Conservation (phyloP, 1,140 invertebrate genomes). For the Caenorhabditis briggsae region DNA sequence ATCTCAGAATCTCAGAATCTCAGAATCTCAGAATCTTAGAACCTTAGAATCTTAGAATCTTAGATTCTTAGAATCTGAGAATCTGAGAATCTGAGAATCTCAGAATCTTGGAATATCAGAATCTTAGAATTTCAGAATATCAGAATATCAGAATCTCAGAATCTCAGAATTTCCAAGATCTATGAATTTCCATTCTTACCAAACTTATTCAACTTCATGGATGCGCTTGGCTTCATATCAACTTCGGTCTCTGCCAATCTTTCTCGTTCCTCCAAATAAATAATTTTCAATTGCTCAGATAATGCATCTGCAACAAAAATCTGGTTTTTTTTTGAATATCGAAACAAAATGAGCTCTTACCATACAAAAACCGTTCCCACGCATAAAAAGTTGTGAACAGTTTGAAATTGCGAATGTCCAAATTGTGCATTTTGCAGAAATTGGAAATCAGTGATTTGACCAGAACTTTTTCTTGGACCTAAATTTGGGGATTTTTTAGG, state of each 20-base stretch:
- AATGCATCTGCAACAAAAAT: conserved; percentile 62
- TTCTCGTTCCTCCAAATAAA: conserved; percentile 68
- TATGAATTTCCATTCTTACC: neutral
- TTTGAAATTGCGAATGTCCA: conserved; percentile 83
- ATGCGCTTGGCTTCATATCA: neutral
- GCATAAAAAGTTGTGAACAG: conserved; percentile 83
- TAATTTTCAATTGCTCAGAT: conserved; percentile 76
- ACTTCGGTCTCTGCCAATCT: conserved; percentile 25
- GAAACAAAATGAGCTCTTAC: conserved; percentile 77
- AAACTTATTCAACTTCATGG: conserved; percentile 57
- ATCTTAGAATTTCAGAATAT: neutral
- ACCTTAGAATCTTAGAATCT: too few species aligned
- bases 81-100: too few species aligned
- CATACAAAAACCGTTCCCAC: conserved; percentile 92
- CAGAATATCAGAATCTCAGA: neutral
- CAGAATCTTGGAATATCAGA: too few species aligned
- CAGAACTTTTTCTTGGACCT: conserved; percentile 87
- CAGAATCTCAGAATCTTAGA: too few species aligned
- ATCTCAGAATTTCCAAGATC: neutral
- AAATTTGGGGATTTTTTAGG: neutral
- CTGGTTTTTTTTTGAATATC: neutral
- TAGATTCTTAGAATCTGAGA: too few species aligned
- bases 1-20: too few species aligned
- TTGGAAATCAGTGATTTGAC: conserved; percentile 88
- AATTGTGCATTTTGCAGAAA: conserved; percentile 85